Evolutionary conservation across 2,113 vertebrate species (phyloP).

Genomic region (Melanotaenia duboulayi): DNA sequence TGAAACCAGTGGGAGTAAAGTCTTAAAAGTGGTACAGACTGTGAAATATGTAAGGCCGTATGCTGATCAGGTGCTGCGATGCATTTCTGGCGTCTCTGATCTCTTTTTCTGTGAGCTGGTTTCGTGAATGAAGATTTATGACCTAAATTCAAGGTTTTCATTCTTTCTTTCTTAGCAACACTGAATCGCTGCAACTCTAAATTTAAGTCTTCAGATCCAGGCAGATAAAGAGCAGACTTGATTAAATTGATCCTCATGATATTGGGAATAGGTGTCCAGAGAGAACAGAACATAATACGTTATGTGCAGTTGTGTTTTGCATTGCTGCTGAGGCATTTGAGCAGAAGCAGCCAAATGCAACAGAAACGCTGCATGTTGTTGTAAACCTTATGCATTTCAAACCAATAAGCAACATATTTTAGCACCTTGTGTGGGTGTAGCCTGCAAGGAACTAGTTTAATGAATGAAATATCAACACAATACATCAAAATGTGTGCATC

Average conservation of each 20-base stretch:
- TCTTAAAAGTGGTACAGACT: not conserved
- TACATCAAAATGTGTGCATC: not conserved
- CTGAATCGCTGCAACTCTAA: not conserved
- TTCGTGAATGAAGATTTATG: constrained; percentile 19
- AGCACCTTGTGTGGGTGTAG: not conserved
- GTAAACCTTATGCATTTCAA: not conserved
- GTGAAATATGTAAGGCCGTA: not conserved
- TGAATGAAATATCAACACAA: not conserved
- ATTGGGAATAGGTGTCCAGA: not conserved
- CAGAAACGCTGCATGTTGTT: too few species aligned
- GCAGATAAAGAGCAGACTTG: not conserved
- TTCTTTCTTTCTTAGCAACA: too few species aligned
- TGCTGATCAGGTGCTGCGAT: not conserved
- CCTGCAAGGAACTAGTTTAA: not conserved
- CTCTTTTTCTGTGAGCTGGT: not conserved
- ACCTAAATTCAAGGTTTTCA: constrained; percentile 9
- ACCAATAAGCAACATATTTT: not conserved
- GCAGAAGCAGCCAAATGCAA: not conserved
- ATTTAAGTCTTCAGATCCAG: constrained; percentile 18
- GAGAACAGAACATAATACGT: not conserved
- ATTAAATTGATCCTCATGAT: constrained; percentile 20
- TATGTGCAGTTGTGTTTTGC: not conserved
- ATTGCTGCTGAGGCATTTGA: not conserved
- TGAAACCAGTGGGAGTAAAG: not conserved
- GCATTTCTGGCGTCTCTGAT: not conserved